Evolutionary conservation across 2,888 invertebrate genomes (phyloP).

Genomic region (Papilio demoleus): DNA sequence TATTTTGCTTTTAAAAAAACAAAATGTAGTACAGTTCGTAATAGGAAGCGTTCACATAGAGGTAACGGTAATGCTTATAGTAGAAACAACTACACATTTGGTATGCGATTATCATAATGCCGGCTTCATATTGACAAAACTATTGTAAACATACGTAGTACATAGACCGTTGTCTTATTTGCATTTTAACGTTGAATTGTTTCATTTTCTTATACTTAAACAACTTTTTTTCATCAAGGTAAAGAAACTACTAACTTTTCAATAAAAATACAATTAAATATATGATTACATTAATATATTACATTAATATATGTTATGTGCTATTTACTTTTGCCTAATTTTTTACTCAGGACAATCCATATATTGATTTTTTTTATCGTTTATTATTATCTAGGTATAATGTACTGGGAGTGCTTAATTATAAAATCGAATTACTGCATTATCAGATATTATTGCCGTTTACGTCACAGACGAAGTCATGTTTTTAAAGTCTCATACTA

Average conservation of each 20-base stretch:
- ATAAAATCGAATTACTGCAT: background rate
- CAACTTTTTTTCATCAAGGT: background rate
- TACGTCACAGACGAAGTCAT: no score
- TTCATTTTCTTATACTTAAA: background rate
- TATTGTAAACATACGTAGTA: slow-evolving; percentile 39
- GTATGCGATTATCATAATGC: slow-evolving; percentile 45
- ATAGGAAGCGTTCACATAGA: slow-evolving; percentile 32
- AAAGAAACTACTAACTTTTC: background rate
- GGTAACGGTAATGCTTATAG: slow-evolving; percentile 45
- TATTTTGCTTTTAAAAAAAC: background rate
- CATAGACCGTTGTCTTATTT: slow-evolving; percentile 42
- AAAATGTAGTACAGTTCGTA: background rate
- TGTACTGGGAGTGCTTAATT: background rate
- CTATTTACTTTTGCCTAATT: no score
- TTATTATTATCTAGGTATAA: background rate
- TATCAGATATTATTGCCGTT: background rate
- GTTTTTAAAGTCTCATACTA: no score
- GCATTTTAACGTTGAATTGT: slow-evolving; percentile 12
- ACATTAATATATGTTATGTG: no score
- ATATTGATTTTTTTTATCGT: no score
- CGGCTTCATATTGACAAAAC: slow-evolving; percentile 42
- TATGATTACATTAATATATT: no score
- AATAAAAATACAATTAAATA: no score
- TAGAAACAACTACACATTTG: slow-evolving; percentile 39
- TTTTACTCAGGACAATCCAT: background rate